A percentile compares a stretch with the other conserved stretches of the same genome.
These are phyloP conservation scores for Alentia gelatinosa DNA, from an alignment of 2,888 invertebrate species.

Conservation along the genomic window DNA sequence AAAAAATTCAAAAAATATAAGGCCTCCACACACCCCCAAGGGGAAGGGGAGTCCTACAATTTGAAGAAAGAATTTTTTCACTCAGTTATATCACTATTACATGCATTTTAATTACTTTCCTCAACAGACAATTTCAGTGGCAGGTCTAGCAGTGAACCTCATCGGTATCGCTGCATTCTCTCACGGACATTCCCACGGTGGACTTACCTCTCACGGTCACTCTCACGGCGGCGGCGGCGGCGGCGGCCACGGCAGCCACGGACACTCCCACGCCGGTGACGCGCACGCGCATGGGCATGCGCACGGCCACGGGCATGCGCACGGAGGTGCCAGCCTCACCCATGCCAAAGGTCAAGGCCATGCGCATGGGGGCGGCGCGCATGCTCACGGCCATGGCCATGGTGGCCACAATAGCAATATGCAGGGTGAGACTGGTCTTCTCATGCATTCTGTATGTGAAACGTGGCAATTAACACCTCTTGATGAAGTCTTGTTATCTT, in stretches of 20 bases:
- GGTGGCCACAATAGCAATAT: conserved; percentile 82
- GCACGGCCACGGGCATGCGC: conserved; percentile 68
- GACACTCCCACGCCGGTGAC: conserved; percentile 74
- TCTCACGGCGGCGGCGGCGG: conserved; percentile 72
- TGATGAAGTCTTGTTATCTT: no score
- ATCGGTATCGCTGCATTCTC: conserved; percentile 83
- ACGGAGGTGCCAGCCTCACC: conserved; percentile 56
- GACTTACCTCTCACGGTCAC: conserved; percentile 71
- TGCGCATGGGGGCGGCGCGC: conserved; percentile 65
- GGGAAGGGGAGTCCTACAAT: no score
- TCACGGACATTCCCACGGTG: conserved; percentile 77
- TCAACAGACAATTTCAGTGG: conserved; percentile 82
- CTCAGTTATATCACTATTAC: no score
- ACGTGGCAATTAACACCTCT: no score
- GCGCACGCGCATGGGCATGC: conserved; percentile 75
- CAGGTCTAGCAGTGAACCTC: conserved; percentile 83
- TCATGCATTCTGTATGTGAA: no score
- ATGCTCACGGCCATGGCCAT: conserved; percentile 57
- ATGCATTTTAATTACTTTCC: no score
- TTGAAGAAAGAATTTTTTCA: no score
- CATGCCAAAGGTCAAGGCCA: conserved; percentile 67
- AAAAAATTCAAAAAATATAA: no score
- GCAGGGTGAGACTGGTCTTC: conserved; percentile 80
- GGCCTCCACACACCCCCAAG: no score
- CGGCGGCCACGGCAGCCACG: conserved; percentile 73